Conservation (phyloP, 1,140 invertebrate genomes). For the Diabrotica undecimpunctata region DNA sequence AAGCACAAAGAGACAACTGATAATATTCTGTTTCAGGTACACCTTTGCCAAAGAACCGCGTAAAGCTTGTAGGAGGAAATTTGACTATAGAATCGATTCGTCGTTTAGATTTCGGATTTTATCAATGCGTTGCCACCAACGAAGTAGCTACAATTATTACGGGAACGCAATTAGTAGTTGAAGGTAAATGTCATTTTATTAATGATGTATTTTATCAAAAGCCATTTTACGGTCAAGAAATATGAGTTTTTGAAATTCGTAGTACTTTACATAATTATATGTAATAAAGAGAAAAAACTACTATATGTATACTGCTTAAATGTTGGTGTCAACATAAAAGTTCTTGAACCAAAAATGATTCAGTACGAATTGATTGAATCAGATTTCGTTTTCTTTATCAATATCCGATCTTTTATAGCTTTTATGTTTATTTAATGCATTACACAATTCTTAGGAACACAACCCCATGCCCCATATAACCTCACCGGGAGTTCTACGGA, state of each 20-base stretch:
- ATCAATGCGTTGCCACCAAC: conserved; percentile 92
- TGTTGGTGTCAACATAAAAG: no score
- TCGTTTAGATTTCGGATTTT: conserved; percentile 87
- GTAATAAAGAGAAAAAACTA: no score
- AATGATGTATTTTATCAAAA: conserved; percentile 6
- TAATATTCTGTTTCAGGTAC: conserved; percentile 47
- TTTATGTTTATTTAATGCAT: no score
- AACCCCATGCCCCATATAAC: conserved; percentile 95
- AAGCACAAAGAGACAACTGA: no score
- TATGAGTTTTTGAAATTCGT: no score
- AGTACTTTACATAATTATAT: no score
- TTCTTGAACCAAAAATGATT: no score
- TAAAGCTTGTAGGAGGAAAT: conserved; percentile 78
- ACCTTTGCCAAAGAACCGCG: conserved; percentile 74
- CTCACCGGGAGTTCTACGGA: conserved; percentile 81
- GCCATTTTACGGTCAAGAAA: not conserved
- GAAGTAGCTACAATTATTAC: conserved; percentile 89
- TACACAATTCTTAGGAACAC: conserved; percentile 54
- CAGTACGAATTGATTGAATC: no score
- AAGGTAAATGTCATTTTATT: conserved; percentile 72
- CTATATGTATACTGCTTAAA: no score
- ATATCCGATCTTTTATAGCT: no score
- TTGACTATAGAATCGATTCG: conserved; percentile 85
- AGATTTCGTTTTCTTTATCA: no score
- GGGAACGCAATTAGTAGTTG: conserved; percentile 85